Base-by-base conservation (phyloP, 2,797 vertebrate species). In the Eupleurogrammus muticus region DNA sequence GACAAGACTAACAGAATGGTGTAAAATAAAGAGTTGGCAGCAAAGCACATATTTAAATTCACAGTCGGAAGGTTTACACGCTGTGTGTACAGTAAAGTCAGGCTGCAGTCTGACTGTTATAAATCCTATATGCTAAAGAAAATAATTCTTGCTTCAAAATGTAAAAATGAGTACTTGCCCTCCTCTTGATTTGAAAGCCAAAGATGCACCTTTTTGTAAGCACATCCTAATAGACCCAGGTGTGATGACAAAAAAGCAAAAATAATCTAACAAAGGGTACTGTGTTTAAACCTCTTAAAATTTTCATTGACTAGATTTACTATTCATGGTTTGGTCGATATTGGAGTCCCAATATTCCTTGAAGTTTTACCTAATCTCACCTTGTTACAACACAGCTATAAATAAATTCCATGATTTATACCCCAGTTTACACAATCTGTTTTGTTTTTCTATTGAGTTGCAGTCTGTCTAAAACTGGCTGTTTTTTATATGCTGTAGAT, bases 391-490 rank as follows among this genome's bases (percentile, higher is more conserved):
- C 58, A 36, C 20, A 68, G 62, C 66, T 10, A 48, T 42, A 66
- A 73, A 74, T 24, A 51, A 35, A 69, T 77, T 23, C 9, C n/a
- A 52, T 74, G 50, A 55, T 8, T 52, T 52, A 20, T 17, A 35
- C 36, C 46, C 12, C 42, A 20, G 47, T 70, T 70, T 46, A 52
- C 17, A 12, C 17, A 48, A 7, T 52, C 55, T 36, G 5, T n/a
- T 55, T 19, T 35, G 8, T 19, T 67, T 17, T 28, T 20, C 4
- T 32, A 23, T 67, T 55, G 52, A 21, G 49, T 34, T 62, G 28
- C n/a, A 40, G 51, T 28, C 17, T 14, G 20, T 53, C 57, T 66
- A 28, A 28, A 28, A n/a, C n/a, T n/a, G n/a, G n/a, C 4, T 32
- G 20, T 66, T 47, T 4, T 35, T 57, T 38, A 42, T 28, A 28